Percentiles rank a stretch among this genome's conserved stretches.
Evolutionary conservation across 2,888 invertebrate species (phyloP).

Genomic region (Drosophila buzzatii): DNA sequence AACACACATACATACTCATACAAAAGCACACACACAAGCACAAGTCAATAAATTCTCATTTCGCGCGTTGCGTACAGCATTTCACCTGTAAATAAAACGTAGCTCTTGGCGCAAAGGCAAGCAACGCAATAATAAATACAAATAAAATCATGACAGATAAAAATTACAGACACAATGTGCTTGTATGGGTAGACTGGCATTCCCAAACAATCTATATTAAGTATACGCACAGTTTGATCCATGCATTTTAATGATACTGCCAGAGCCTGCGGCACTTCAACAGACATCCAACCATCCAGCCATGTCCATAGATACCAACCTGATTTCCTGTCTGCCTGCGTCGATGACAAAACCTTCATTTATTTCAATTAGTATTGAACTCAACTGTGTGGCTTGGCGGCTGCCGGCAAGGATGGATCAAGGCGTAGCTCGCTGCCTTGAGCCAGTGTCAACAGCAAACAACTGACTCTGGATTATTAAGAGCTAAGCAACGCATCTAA

Average conservation of each 20-base stretch:
- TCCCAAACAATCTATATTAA: conserved; percentile 72
- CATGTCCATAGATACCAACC: conserved; percentile 14
- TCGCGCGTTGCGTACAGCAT: conserved; percentile 62
- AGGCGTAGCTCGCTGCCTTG: conserved; percentile 39
- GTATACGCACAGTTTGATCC: conserved; percentile 80
- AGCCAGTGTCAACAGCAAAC: conserved; percentile 50
- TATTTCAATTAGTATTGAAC: conserved; percentile 77
- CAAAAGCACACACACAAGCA: conserved; percentile 1
- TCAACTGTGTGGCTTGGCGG: conserved; percentile 22
- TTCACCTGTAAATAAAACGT: conserved; percentile 73
- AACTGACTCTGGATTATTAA: conserved; percentile 13
- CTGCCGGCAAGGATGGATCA: conserved; percentile 58
- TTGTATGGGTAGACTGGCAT: conserved; percentile 9
- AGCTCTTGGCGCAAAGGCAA: conserved; percentile 37
- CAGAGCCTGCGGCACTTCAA: conserved; percentile 59
- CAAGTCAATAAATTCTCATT: conserved; percentile 79
- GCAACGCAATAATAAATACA: conserved; percentile 77
- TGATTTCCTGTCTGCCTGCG: conserved; percentile 24
- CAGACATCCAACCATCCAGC: conserved; percentile 16
- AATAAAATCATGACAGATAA: conserved; percentile 78
- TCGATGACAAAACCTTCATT: conserved; percentile 68
- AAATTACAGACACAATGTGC: conserved; percentile 63
- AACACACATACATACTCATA: conserved; percentile 51
- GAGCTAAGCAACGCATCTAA: conserved; percentile 18
- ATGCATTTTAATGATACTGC: conserved; percentile 76